phyloP scores from a whole-genome alignment of 1,140 invertebrate species.

The Cylas formicarius region DNA sequence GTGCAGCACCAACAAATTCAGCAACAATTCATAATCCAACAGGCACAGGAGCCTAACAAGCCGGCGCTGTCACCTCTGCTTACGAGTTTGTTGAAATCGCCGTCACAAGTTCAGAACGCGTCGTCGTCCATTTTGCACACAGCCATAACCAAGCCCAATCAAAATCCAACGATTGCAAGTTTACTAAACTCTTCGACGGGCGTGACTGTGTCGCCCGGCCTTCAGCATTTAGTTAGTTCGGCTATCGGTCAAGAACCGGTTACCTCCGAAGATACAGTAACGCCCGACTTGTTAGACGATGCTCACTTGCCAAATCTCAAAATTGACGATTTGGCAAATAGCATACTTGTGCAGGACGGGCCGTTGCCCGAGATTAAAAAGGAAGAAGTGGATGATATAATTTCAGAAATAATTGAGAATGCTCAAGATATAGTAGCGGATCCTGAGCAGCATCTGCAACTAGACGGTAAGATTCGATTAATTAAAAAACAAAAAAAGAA shows the following conservation, averaged over 20 bases:
- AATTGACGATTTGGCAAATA: constrained; percentile 39
- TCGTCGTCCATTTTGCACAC: constrained; percentile 42
- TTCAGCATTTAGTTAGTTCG: constrained; percentile 21
- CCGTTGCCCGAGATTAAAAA: constrained; percentile 40
- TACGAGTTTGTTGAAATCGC: constrained; percentile 74
- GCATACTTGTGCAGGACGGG: constrained; percentile 35
- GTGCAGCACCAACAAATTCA: constrained; percentile 14
- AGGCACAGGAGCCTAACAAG: constrained; percentile 28
- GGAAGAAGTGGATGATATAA: constrained; percentile 40
- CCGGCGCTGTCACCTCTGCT: constrained; percentile 61
- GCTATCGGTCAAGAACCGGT: constrained; percentile 17
- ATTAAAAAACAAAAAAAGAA: too few relatives aligned
- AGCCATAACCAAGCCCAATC: constrained; percentile 36
- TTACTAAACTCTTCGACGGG: constrained; percentile 48
- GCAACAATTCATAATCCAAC: constrained; percentile 11
- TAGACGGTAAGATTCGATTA: constrained; percentile 38
- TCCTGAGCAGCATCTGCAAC: constrained; percentile 38
- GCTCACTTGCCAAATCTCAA: constrained; percentile 34
- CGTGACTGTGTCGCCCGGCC: constrained; percentile 29
- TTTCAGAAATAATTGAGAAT: constrained; percentile 40
- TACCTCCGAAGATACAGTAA: constrained; percentile 6
- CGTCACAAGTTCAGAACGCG: constrained; percentile 44
- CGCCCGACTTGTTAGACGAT: constrained; percentile 33
- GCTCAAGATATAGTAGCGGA: constrained; percentile 37
- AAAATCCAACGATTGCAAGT: constrained; percentile 50